These are phyloP conservation scores for Conistra vaccinii DNA, from an alignment of 2,888 invertebrate species.

Conservation along the genomic window DNA sequence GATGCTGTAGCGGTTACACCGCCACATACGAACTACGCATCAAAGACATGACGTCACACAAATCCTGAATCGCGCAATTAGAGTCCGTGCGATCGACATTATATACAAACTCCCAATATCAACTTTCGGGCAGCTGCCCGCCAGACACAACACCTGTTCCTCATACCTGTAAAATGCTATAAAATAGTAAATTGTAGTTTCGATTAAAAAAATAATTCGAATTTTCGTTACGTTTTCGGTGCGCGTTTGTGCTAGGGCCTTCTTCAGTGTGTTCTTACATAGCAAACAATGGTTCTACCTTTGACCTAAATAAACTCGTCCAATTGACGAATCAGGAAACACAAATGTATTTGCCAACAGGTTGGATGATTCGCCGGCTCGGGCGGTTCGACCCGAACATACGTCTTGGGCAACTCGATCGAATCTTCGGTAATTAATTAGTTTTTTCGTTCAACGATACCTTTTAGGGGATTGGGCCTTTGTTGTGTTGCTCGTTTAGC, in stretches of 20 bases:
- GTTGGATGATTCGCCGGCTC: slow-evolving; percentile 73
- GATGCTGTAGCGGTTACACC: too few relatives aligned
- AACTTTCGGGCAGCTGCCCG: too few relatives aligned
- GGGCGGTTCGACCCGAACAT: slow-evolving; percentile 48
- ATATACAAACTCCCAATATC: too few relatives aligned
- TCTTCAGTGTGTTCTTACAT: slow-evolving; percentile 22
- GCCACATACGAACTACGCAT: too few relatives aligned
- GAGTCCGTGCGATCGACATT: too few relatives aligned
- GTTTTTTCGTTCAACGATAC: slow-evolving; percentile 65
- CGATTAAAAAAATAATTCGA: neutral
- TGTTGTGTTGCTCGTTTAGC: slow-evolving; percentile 53
- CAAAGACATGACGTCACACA: too few relatives aligned
- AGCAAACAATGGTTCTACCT: slow-evolving; percentile 59
- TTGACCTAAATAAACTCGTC: slow-evolving; percentile 75
- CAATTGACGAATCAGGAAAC: slow-evolving; percentile 63
- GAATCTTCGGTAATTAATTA: slow-evolving; percentile 77
- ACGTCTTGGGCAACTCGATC: slow-evolving; percentile 69
- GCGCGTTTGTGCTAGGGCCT: too few relatives aligned
- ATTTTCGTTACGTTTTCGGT: neutral
- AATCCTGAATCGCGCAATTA: too few relatives aligned
- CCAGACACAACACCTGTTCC: too few relatives aligned
- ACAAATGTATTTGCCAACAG: slow-evolving; percentile 70
- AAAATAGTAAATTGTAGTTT: too few relatives aligned
- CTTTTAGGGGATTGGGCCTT: slow-evolving; percentile 58
- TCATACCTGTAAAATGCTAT: too few relatives aligned